These are phyloP conservation scores for Dallia pectoralis DNA, from an alignment of 2,797 vertebrate genomes.

Conservation along the genomic window DNA sequence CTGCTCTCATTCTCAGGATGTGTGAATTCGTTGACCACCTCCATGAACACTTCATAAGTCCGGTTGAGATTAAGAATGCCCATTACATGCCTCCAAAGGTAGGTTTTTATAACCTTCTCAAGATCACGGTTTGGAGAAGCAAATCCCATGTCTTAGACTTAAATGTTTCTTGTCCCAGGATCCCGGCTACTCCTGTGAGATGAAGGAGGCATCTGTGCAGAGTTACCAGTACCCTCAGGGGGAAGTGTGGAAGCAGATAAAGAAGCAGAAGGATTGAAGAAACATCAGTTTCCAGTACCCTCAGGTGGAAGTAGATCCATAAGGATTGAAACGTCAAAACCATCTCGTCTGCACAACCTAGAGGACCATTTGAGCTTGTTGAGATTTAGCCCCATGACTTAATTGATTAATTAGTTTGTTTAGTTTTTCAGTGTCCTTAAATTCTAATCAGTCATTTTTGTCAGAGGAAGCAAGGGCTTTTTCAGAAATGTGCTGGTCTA, in stretches of 20 bases:
- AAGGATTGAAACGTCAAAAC: too few species aligned
- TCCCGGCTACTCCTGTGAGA: slow-evolving; percentile 85
- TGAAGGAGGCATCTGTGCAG: slow-evolving; percentile 79
- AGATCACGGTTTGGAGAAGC: background rate
- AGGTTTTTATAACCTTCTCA: slow-evolving; percentile 2
- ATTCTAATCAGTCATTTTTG: background rate
- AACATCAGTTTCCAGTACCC: too few species aligned
- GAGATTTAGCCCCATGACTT: background rate
- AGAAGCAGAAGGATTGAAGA: slow-evolving; percentile 11
- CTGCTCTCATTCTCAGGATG: slow-evolving; percentile 69
- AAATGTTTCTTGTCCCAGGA: slow-evolving; percentile 65
- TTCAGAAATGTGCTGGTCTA: background rate
- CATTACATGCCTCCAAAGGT: slow-evolving; percentile 83
- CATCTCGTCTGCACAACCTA: background rate
- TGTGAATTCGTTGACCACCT: slow-evolving; percentile 87
- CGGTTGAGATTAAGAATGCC: slow-evolving; percentile 74
- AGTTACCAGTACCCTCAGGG: slow-evolving; percentile 79
- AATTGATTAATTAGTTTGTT: background rate
- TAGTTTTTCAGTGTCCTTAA: background rate
- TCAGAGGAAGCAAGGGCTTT: background rate
- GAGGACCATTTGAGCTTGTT: background rate
- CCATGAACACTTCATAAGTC: slow-evolving; percentile 83
- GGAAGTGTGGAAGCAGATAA: slow-evolving; percentile 73
- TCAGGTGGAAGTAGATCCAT: too few species aligned
- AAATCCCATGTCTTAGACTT: background rate